A percentile compares a stretch with the other conserved stretches of the same genome.
Conservation (phyloP, 2,888 invertebrate species). For the Nasonovia ribisnigri region DNA sequence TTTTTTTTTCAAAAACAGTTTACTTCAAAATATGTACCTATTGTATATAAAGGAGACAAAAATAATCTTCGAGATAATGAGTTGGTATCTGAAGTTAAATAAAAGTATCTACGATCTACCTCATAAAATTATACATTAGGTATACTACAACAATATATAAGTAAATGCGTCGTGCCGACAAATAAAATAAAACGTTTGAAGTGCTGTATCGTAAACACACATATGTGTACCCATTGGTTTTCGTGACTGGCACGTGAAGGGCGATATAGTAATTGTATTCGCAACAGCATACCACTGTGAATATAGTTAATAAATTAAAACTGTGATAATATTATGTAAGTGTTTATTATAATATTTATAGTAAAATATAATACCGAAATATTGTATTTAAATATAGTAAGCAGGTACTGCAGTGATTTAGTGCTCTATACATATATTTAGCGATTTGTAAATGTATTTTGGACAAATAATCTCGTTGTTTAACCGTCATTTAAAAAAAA, state of each 20-base stretch:
- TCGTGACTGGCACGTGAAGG: conserved; percentile 7
- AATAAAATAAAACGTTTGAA: conserved; percentile 12
- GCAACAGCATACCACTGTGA: background rate
- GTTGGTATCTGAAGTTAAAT: background rate
- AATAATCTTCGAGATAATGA: background rate
- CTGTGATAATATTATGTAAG: background rate
- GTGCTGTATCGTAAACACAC: background rate
- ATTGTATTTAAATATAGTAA: background rate
- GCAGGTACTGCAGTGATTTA: background rate
- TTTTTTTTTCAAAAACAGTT: background rate
- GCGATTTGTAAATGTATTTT: background rate
- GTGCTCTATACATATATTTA: background rate
- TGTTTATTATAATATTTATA: background rate
- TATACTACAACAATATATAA: background rate
- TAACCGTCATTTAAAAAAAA: background rate
- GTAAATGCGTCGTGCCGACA: too few species aligned
- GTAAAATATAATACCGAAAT: background rate
- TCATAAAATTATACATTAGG: background rate
- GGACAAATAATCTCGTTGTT: background rate
- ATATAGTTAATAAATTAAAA: background rate
- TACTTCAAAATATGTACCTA: background rate
- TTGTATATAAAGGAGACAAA: background rate
- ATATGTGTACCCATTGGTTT: background rate
- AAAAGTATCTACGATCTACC: background rate
- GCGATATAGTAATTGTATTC: background rate